Conservation (phyloP, 2,113 vertebrate genomes). For the Catharus fuscescens region DNA sequence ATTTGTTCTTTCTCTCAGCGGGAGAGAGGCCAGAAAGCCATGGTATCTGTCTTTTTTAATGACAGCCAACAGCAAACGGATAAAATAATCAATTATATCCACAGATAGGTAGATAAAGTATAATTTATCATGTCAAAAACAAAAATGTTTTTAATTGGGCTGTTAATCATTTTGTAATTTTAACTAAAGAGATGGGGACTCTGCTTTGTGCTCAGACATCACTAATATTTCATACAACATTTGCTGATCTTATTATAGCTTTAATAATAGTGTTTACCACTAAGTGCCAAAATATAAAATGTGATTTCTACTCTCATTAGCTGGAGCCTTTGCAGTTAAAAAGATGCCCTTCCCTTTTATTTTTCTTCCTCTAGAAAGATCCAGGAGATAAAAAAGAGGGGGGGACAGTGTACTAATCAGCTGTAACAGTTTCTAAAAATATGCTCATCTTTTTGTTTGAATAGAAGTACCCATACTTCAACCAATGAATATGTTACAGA, state of each 20-base stretch:
- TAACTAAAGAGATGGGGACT: constrained; percentile 37
- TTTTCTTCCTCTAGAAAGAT: background rate
- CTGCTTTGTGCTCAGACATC: constrained; percentile 35
- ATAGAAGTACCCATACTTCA: background rate
- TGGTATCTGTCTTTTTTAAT: constrained; percentile 52
- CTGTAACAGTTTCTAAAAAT: background rate
- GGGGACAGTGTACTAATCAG: background rate
- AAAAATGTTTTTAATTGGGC: constrained; percentile 68
- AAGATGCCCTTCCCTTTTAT: background rate
- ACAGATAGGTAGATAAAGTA: constrained; percentile 58
- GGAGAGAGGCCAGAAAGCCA: constrained; percentile 59
- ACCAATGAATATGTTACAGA: background rate
- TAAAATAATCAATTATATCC: constrained; percentile 68
- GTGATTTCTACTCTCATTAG: background rate
- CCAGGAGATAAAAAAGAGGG: background rate
- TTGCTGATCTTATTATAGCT: constrained; percentile 54
- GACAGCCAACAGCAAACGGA: constrained; percentile 62
- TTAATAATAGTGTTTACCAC: constrained; percentile 50
- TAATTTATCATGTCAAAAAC: constrained; percentile 62
- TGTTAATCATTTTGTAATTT: constrained; percentile 71
- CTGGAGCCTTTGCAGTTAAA: constrained; percentile 25
- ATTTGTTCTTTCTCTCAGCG: constrained; percentile 66
- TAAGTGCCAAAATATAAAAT: constrained; percentile 50
- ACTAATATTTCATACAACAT: constrained; percentile 52
- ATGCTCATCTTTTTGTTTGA: background rate